phyloP scores from a whole-genome alignment of 2,797 vertebrate genomes.

The Potorous gilbertii region DNA sequence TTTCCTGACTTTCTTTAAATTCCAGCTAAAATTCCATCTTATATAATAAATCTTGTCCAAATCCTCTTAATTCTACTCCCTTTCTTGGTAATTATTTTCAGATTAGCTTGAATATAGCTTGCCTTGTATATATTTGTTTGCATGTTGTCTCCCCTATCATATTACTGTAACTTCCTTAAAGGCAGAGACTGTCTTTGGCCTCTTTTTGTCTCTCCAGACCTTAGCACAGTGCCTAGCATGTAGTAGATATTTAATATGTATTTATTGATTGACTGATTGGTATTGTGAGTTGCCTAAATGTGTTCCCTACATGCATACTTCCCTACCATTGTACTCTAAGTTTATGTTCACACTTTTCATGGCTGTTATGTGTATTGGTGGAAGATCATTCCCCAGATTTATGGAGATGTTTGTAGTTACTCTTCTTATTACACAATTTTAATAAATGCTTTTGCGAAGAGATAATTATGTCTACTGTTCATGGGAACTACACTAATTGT shows the following conservation, averaged over 20 bases:
- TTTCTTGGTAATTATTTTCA: neutral
- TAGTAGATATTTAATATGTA: too few species aligned
- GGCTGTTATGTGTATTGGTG: neutral
- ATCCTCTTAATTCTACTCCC: neutral
- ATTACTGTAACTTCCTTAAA: too few species aligned
- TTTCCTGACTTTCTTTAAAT: neutral
- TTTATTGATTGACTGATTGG: neutral
- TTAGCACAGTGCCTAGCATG: too few species aligned
- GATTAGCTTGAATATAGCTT: neutral
- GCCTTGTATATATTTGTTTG: neutral
- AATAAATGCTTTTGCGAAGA: neutral
- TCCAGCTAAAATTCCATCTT: neutral
- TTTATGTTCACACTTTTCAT: too few species aligned
- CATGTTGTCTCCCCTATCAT: too few species aligned
- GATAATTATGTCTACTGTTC: too few species aligned
- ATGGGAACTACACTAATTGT: neutral
- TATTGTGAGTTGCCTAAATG: neutral
- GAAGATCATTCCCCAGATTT: neutral
- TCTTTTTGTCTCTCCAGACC: too few species aligned
- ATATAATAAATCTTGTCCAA: neutral
- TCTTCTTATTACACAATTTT: neutral
- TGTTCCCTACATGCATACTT: neutral
- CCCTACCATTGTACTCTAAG: neutral
- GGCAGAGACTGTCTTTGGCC: too few species aligned
- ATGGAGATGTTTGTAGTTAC: neutral